Base-by-base conservation (phyloP, 1,140 invertebrate species). In the Bilobella aurantiaca region DNA sequence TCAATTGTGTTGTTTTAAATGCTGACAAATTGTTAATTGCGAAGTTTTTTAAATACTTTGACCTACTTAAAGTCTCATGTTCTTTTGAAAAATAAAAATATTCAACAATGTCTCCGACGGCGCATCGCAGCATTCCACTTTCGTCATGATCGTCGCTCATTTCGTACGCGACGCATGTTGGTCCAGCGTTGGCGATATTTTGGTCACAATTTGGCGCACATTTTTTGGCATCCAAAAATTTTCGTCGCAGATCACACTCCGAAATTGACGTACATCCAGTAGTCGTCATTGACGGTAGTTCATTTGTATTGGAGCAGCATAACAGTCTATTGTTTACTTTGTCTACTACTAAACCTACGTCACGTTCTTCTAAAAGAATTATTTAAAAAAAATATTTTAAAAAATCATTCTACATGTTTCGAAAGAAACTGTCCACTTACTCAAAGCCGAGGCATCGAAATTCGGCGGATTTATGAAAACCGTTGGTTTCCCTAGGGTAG, bases 191-290 rank as follows among this genome's bases (percentile, higher is more conserved):
- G 1, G 32, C 46, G 18, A 66, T 34, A 25, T 56, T 21, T 23
- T 56, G 28, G n/a, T 62, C 65, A 56, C 64, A 66, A 23, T 12
- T 62, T 1, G 57, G 57, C 2, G 64, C 37, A 63, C 65, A 66
- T 56, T 57, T 62, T 27, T 66, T 66, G 1, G 23, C 27, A 16
- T 29, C 27, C 31, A 62, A 58, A 47, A 32, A 62, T 8, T 8
- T 31, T 1, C 16, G 32, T 37, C 59, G 58, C 8, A 66, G 46
- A 18, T 66, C 37, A 29, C 65, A 66, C 25, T 66, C 65, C 12
- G 21, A 27, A 3, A 58, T 25, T 23, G 65, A 66, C 3, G 58
- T 47, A 34, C 65, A 66, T n/a, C 59, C 60, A 16, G 49, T 58
- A 3, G 29, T 56, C 37, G 57, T 62, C 28, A 66, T 62, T 28